Base-by-base conservation (phyloP, 2,113 vertebrate species). In the Oryzias celebensis region DNA sequence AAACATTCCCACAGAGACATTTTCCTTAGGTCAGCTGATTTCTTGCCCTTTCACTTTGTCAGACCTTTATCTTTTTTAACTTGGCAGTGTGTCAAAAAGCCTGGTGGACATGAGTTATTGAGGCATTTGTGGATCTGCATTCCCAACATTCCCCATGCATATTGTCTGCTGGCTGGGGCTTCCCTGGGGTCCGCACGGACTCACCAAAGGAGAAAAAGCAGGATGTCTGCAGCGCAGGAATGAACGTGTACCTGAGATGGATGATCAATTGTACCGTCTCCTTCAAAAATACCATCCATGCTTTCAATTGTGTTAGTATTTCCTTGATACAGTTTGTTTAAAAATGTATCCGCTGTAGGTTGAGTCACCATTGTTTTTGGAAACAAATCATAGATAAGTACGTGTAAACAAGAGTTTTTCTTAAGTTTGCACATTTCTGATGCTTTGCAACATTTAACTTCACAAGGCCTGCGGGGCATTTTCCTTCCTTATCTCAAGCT, bases 91-190 rank as follows among this genome's bases (percentile, higher is more conserved):
- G 80, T 83, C 77, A 83, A 66, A 71, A 62, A 68, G 52, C 61
- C 60, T 16, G 65, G 42, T 64, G 36, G 2, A 44, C 67, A 44
- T 80, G 87, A 84, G 58, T 86, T 78, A 85, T 45, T 79, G 75
- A 81, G 81, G 71, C 71, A 64, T 84, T 88, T 68, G 72, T 67
- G 62, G 82, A 85, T 83, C 86, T 89, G 76, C 83, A 91, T 90
- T 90, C 86, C 77, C 81, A 58, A 72, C 86, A 89, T 90, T 90
- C 85, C 80, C 36, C 22, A 50, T 65, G 60, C 67, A 53, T 84
- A 80, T 83, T 68, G 61, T 65, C 81, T 68, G 65, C 64, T 69
- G 76, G 59, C 74, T 17, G 56, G 78, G 72, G 66, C 65, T 84
- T 80, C 77, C 79, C 67, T 51, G 7, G 6, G 55, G 71, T 72